Evolutionary conservation across 2,888 invertebrate species (phyloP).

Genomic region (Desoria tigrina): DNA sequence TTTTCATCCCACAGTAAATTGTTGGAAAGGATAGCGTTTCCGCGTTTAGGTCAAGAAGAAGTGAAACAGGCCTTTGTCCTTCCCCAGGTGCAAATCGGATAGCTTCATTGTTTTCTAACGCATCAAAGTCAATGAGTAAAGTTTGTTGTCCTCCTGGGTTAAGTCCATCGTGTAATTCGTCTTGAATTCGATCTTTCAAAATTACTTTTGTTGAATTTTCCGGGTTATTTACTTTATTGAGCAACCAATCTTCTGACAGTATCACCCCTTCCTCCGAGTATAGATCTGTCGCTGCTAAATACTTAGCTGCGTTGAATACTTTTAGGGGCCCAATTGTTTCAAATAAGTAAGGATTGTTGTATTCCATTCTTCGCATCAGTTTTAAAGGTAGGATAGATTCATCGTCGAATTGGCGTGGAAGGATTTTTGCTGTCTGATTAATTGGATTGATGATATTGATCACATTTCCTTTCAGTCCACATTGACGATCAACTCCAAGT

Average conservation of each 20-base stretch:
- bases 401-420: constrained; percentile 31
- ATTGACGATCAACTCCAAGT: constrained; percentile 25
- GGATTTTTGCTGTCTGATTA: constrained; percentile 17
- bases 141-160: background rate
- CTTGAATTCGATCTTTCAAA: background rate
- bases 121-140: background rate
- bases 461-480: constrained; percentile 25
- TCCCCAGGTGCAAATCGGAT: constrained; percentile 32
- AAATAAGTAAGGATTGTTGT: too few relatives aligned
- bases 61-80: constrained; percentile 22
- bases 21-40: constrained; percentile 31
- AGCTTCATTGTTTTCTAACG: background rate
- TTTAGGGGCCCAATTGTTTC: too few relatives aligned
- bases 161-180: background rate
- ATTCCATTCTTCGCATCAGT: too few relatives aligned
- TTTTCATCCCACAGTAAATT: constrained; percentile 30
- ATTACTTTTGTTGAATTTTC: background rate
- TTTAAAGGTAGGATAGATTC: constrained; percentile 20
- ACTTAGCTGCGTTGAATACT: constrained; percentile 33
- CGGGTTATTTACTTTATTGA: background rate
- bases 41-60: constrained; percentile 19
- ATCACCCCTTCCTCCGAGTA: background rate
- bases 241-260: background rate
- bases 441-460: constrained; percentile 35
- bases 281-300: constrained; percentile 30